Conservation (phyloP, 2,888 invertebrate genomes). For the Aphodius sticticus region DNA sequence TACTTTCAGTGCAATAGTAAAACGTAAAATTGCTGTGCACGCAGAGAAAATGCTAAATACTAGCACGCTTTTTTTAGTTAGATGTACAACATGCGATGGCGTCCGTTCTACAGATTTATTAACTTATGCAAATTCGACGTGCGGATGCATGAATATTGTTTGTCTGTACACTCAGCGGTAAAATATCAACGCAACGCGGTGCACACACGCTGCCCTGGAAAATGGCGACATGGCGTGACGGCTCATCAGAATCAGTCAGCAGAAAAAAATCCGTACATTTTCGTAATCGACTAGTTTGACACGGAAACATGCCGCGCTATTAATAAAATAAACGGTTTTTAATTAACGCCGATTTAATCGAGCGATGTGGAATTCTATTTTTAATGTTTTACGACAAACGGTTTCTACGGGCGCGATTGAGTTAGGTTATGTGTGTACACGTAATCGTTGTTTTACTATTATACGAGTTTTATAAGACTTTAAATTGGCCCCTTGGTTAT, state of each 20-base stretch:
- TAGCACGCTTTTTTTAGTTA: not conserved
- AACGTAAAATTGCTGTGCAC: not conserved
- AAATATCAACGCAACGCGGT: not conserved
- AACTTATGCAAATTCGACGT: constrained; percentile 22
- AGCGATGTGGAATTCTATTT: not conserved
- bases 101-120: constrained; percentile 18
- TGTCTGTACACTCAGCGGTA: not conserved
- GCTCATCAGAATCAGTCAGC: not conserved
- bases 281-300: not conserved
- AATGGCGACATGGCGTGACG: not conserved
- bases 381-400: not conserved
- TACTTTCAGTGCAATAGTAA: not conserved
- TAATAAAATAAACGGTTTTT: not conserved
- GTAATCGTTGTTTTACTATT: not conserved
- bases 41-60: not conserved
- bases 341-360: not conserved
- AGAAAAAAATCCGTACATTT: not conserved
- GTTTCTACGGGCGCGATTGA: not conserved
- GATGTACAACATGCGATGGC: constrained; percentile 11
- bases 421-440: not conserved
- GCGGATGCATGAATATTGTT: not conserved
- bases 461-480: no score
- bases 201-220: not conserved
- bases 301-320: not conserved
- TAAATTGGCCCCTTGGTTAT: no score